These are phyloP conservation scores for Notodonta ziczac DNA, from an alignment of 2,888 invertebrate species.

Conservation along the genomic window DNA sequence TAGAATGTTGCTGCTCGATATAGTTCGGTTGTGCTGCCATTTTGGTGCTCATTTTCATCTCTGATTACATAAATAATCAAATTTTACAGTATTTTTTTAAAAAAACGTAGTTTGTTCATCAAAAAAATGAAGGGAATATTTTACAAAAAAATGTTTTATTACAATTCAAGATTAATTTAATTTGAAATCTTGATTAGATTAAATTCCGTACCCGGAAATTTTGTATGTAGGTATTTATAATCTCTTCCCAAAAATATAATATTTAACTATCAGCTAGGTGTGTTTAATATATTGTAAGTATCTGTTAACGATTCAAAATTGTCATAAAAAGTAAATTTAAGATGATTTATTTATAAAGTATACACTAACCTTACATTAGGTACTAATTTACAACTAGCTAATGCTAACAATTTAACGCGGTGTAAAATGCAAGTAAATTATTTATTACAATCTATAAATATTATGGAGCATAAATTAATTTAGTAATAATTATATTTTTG, in stretches of 20 bases:
- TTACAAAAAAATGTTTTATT: no score
- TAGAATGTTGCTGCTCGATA: slow-evolving; percentile 11
- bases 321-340: not conserved
- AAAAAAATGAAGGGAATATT: no score
- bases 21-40: slow-evolving; percentile 5
- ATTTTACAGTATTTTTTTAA: not conserved
- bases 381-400: slow-evolving; percentile 7
- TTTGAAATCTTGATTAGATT: no score
- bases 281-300: no score
- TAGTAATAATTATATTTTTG: no score
- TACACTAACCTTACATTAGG: slow-evolving; percentile 2
- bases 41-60: not conserved
- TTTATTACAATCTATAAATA: not conserved
- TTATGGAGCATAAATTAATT: not conserved
- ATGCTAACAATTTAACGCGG: slow-evolving; percentile 5
- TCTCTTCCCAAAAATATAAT: no score
- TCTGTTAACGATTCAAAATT: not conserved
- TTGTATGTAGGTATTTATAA: no score
- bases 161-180: no score
- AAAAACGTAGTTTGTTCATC: no score
- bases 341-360: not conserved
- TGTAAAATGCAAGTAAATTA: not conserved
- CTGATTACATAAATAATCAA: not conserved
- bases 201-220: no score
- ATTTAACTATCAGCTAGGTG: no score